Conservation (phyloP, 2,888 invertebrate genomes). For the Epinotia demarniana region DNA sequence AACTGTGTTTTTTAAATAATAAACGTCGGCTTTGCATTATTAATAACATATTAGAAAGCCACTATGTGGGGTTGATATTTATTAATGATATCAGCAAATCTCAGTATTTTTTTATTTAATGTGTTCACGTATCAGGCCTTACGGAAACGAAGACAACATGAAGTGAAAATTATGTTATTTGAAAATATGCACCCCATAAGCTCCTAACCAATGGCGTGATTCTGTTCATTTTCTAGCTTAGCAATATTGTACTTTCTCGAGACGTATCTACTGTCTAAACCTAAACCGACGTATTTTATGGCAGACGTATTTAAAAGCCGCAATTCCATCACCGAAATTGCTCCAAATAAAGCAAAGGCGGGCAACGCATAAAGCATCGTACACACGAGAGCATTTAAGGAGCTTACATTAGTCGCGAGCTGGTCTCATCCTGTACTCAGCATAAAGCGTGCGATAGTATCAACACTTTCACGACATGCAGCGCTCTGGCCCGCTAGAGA, state of each 20-base stretch:
- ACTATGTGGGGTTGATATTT: too few species aligned
- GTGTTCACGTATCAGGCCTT: too few species aligned
- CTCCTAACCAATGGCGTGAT: too few species aligned
- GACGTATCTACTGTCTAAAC: conserved; percentile 9
- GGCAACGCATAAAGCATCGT: conserved; percentile 55
- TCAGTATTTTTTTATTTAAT: too few species aligned
- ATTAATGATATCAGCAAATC: too few species aligned
- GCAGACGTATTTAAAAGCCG: conserved; percentile 24
- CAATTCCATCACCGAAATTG: conserved; percentile 36
- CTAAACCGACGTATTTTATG: conserved; percentile 15
- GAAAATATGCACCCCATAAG: too few species aligned
- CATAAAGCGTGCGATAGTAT: conserved; percentile 65
- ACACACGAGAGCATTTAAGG: conserved; percentile 63
- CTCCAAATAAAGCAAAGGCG: conserved; percentile 39
- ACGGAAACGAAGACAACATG: too few species aligned
- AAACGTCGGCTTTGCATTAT: too few species aligned
- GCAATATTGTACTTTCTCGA: background rate
- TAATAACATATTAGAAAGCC: too few species aligned
- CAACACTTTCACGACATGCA: conserved; percentile 71
- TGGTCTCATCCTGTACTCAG: conserved; percentile 61
- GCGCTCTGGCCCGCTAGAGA: conserved; percentile 56
- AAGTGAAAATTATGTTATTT: too few species aligned
- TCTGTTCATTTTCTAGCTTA: background rate
- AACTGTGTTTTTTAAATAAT: too few species aligned
- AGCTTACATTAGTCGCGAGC: conserved; percentile 70